Evolutionary conservation across 1,140 invertebrate species (phyloP), one percentile per base, ranked within the genome.

Genomic region (Drosophila sechellia): DNA sequence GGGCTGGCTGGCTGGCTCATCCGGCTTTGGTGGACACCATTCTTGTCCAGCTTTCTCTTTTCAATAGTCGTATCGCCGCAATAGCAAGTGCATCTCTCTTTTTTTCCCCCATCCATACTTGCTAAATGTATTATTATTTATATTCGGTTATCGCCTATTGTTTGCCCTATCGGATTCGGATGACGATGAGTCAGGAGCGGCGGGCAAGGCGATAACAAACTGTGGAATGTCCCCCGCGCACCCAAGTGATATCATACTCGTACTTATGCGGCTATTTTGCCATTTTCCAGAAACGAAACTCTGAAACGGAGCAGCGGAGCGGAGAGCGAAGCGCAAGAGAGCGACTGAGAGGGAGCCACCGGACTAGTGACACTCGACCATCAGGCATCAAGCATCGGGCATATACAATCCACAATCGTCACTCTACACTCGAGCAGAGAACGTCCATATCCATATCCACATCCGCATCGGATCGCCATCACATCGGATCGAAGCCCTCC

Each of bases 21-120:
- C 66, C 66, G 65, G 69, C 69, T 72, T 71, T 57, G 37, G 50
- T 56, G 65, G 42, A 65, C 48, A 63, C 59, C 59, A 70, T 69
- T 70, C 64, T 49, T 35, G 65, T 48, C 65, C 52, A 68, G 72
- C 73, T 76, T 75, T 73, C 64, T 69, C 56, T 59, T 58, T 69
- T 45, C 45, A 57, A 52, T 42, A 37, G 45, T 17, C 59, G 48
- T 31, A 17, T 50, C 27, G 48, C 31, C 25, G 48, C 48, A 34
- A 31, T 17, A 50, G 39, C 64, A 61, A 48, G 54, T 34, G 54
- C 56, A 34, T 5, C 59, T 63, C 58, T 63, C 31, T 52, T 64
- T 34, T 27, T 60, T 61, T 37, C 0, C 4, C 13, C 5, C 20
- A 22, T 22, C 20, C 20, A 22, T 39, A 13, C 13, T 39, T 45